Evolutionary conservation across 2,888 invertebrate genomes (phyloP), one percentile per base, ranked within the genome.

Genomic region (Marasmarcha lunaedactyla): DNA sequence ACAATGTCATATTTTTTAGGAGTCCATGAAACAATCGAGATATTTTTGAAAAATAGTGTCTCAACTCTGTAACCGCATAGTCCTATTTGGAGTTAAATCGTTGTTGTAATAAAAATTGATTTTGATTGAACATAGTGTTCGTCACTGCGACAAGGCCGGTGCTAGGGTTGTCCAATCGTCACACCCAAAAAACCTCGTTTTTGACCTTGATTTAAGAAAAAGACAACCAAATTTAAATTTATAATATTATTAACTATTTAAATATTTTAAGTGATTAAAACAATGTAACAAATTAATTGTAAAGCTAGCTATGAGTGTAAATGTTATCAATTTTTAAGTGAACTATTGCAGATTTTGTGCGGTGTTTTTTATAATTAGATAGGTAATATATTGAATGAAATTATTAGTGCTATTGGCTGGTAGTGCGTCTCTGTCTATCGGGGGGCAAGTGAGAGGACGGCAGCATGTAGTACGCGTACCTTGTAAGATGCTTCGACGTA

Each of bases 321-420:
- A 81, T 81, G 81, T 83, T 81, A 78, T 77, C 69, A 70, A 73
- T 78, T 78, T 77, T 73, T 81, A 79, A 81, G 79, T 81, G 71
- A 71, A 73, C 71, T 71, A 76, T 74, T 78, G 77, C 74, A 79
- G 69, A 72, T 78, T 78, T 81, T 79, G 81, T 77, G 84, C 79
- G 76, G 76, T 73, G 79, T 83, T 84, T 83, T 30, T 83, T 81
- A 78, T 81, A 84, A 78, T 79, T 84, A 84, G 84, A 79, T 84
- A 84, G 84, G 84, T 81, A 83, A 84, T 83, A 83, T 83, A 83
- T 83, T 83, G 81, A 83, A 84, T 76, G 81, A 78, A 78, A 79
- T 79, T 72, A 77, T 73, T 76, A 73, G 72, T 69, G 72, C 68
- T 71, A 65, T 63, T 63, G 72, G 70, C 65, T 66, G 64, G 62